Base-by-base conservation (phyloP, 1,140 invertebrate species). In the Pollicipes pollicipes region DNA sequence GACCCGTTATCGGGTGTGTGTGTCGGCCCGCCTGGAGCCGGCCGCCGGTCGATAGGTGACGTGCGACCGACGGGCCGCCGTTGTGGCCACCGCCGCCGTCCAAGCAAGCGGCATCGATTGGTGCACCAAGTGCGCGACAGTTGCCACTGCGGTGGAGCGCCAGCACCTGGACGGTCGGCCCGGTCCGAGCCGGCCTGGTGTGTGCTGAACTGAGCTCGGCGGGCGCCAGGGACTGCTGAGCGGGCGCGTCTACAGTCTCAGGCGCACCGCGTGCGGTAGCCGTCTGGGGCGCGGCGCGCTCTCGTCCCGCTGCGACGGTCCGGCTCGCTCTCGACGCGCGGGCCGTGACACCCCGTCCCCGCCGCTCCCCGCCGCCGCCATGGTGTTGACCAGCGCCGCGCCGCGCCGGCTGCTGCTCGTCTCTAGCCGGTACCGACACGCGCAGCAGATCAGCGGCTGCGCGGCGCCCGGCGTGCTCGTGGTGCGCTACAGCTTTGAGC, bases 401-500 rank as follows among this genome's bases (percentile, higher is more conserved):
- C 17, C 64, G 28, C 64, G 64, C n/a, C 27, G n/a, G 10, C 64
- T 66, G 64, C 64, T 66, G 64, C 64, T 66, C 6, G 64, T 66
- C n/a, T 66, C 64, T n/a, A 66, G 64, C 28, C 64, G 64, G 27
- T 66, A 66, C 64, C 64, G 64, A n/a, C 26, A 66, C 64, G 64
- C 64, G 10, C 45, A 58, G 45, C 64, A 66, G 28, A 10, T 28
- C 17, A 66, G 64, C 64, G 17, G 45, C 64, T 66, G 28, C 64
- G 17, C 27, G 64, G 27, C 64, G 64, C 64, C 28, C 28, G 64
- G 28, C 64, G 28, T 29, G 28, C n/a, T 66, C 10, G 64, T 29
- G 8, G 64, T 66, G n/a, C 64, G 64, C 28, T 66, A 66, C 64
- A 66, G 28, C 28, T 66, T 28, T n/a, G 64, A 66, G 64, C 27